phyloP scores from a whole-genome alignment of 2,888 invertebrate genomes.

The Aspidiotus rigidus region DNA sequence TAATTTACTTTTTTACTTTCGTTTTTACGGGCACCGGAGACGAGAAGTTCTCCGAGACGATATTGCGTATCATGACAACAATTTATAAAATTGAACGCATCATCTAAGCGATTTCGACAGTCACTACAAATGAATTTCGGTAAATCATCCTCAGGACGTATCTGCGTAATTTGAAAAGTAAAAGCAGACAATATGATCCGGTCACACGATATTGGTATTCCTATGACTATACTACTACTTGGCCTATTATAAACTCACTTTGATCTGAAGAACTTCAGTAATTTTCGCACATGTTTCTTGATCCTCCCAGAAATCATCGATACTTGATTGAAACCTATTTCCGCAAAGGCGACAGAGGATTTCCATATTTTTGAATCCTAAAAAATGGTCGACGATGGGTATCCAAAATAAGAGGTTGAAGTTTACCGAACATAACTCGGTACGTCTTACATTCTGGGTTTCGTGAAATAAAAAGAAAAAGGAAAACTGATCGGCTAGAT shows the following conservation, averaged over 20 bases:
- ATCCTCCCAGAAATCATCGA: background rate
- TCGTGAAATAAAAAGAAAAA: too few species aligned
- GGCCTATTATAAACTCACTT: background rate
- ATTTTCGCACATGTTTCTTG: slow-evolving; percentile 5
- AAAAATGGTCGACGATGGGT: too few species aligned
- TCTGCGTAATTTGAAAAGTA: background rate
- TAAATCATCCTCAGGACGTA: slow-evolving; percentile 12
- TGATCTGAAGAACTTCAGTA: slow-evolving; percentile 5
- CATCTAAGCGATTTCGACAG: slow-evolving; percentile 12
- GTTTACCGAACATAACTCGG: too few species aligned
- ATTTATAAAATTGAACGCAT: slow-evolving; percentile 5
- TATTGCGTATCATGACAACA: slow-evolving; percentile 18
- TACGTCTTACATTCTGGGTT: too few species aligned
- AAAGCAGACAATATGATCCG: background rate
- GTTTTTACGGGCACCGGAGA: too few species aligned
- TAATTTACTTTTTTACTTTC: background rate
- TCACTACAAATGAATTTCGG: slow-evolving; percentile 8
- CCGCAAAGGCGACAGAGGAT: slow-evolving; percentile 24
- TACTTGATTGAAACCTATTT: background rate
- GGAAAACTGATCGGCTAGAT: too few species aligned
- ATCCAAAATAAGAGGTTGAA: too few species aligned
- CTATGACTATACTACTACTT: background rate
- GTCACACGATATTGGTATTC: background rate
- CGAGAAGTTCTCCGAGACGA: background rate
- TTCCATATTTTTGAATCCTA: background rate